Base-by-base conservation (phyloP, 2,113 vertebrate species). In the Edolisoma coerulescens region DNA sequence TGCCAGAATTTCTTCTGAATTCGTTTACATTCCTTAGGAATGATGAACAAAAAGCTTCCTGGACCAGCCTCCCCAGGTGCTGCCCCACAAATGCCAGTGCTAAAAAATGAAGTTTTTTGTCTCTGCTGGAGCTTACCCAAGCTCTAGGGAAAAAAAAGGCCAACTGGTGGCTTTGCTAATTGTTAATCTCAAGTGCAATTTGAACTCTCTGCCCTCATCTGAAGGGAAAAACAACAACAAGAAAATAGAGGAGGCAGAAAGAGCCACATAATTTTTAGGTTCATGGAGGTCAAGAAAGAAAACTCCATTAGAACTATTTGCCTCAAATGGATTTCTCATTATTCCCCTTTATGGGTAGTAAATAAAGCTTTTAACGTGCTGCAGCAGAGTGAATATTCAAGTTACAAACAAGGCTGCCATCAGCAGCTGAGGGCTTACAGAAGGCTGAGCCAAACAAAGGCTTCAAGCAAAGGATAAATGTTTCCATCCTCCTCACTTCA, bases 311-410 rank as follows among this genome's bases (percentile, higher is more conserved):
- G 52, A 71, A 86, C 19, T n/a, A 33, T 67, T 70, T 89, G 50
- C 63, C 59, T 96, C 77, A 94, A 91, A 97, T 95, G 91, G 70
- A 92, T 95, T 95, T 96, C 93, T 97, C 81, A 91, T 97, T 95
- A 97, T 71, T 89, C 30, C 74, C 67, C 76, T 89, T 87, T 54
- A 77, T 13, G 91, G 69, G 52, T 70, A 73, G 79, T 57, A 93
- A 94, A 82, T 42, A 65, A 84, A 95, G 76, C 90, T 95, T 83
- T 94, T 75, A 91, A 80, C 4, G 8, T 83, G 86, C 70, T 68
- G 82, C 75, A 80, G 86, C 70, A 60, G 47, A 86, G 54, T 6
- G 44, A 83, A 68, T 60, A 50, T 67, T 87, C 64, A 49, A 24
- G 70, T 45, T 35, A 64, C 26, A 96, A 95, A 89, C 84, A 95